Evolutionary conservation across 2,113 vertebrate genomes (phyloP), one percentile per base, ranked within the genome.

Genomic region (Chaetops frenatus): DNA sequence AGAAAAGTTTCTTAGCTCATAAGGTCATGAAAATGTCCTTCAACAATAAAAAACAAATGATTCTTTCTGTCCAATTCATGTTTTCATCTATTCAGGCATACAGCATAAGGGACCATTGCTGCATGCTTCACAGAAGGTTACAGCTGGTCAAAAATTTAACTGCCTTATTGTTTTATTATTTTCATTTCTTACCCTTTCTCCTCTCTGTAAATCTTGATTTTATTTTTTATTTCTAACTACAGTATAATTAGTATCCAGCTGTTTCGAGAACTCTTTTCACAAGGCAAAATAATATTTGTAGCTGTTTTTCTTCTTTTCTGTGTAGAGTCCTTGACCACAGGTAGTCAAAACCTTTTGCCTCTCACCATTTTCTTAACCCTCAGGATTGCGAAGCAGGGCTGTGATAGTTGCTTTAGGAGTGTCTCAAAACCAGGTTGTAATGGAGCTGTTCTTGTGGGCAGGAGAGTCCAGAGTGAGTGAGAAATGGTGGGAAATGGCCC

Each of bases 1-100:
- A 93, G 73, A 95, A 96, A 94, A 94, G 94, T 97, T 97, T 98
- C 94, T 95, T 96, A 86, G 94, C 97, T 96, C 95, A 95, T 97
- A 98, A 97, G 95, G 95, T 96, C 97, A 93, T 76, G 82, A 96
- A 97, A 97, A 96, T 97, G 96, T 98, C 94, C 97, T 95, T 97
- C 95, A 98, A 97, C 96, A 95, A 94, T 95, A 88, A 96, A 95
- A 94, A 94, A 67, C 66, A 97, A 96, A 95, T 97, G 89, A 97
- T 97, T 97, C 95, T 96, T 95, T 95, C 92, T 96, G 94, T 96
- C 86, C 94, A 96, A 82, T 96, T 97, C 81, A 73, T 95, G 79
- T 97, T 97, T 97, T 96, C 38, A 38, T 88, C 62, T 87, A 19
- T 90, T 94, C 69, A 81, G 87, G 57, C 92, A 71, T 71, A 58